Percentiles rank a stretch among this genome's conserved stretches.
These are phyloP conservation scores for Salpingus planirostris DNA, from an alignment of 2,888 invertebrate species.

Conservation along the genomic window DNA sequence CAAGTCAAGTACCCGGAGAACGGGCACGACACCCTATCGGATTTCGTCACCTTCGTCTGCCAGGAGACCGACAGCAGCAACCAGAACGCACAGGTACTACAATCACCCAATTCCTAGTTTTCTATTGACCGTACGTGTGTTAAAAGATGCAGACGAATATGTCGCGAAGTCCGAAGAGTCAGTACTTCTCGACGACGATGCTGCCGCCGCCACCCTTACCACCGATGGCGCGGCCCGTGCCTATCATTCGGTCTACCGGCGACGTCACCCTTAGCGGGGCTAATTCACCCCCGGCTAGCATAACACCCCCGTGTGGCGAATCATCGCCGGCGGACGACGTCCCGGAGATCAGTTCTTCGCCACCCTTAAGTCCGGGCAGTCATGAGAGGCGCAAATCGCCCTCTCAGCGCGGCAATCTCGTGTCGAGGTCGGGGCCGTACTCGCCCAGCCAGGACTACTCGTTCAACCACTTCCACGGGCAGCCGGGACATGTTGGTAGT, in stretches of 20 bases:
- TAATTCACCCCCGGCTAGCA: constrained; percentile 55
- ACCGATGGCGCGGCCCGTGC: constrained; percentile 93
- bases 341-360: constrained; percentile 39
- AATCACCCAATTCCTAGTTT: neutral
- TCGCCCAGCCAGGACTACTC: constrained; percentile 50
- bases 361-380: constrained; percentile 38
- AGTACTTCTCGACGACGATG: constrained; percentile 88
- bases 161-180: constrained; percentile 64
- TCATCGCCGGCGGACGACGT: constrained; percentile 38
- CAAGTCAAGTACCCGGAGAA: constrained; percentile 69
- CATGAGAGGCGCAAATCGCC: constrained; percentile 38
- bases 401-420: constrained; percentile 34
- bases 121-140: no score
- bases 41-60: constrained; percentile 95
- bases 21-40: constrained; percentile 85
- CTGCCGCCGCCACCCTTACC: constrained; percentile 91
- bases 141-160: constrained; percentile 48
- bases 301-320: constrained; percentile 47
- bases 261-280: constrained; percentile 51
- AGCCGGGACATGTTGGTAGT: constrained; percentile 69
- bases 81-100: constrained; percentile 61
- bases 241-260: constrained; percentile 83
- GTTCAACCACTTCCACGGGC: constrained; percentile 90
- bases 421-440: constrained; percentile 34
- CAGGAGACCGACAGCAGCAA: constrained; percentile 80